These are phyloP conservation scores for Ctena decussata DNA, from an alignment of 2,888 invertebrate genomes.

Conservation along the genomic window DNA sequence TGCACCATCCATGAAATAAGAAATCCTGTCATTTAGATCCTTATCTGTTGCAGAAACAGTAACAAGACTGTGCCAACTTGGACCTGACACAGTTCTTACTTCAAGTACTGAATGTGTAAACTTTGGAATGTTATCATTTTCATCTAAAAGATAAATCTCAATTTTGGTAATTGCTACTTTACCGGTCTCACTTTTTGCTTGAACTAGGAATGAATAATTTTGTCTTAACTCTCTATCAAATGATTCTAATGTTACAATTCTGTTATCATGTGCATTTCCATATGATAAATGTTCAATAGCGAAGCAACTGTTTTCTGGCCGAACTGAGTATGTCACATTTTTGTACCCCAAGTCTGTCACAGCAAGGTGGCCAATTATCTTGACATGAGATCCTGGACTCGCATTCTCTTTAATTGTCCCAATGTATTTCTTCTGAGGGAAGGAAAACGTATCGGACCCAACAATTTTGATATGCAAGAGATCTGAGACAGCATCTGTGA, in stretches of 20 bases:
- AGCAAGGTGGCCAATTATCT: constrained; percentile 58
- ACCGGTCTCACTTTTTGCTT: constrained; percentile 57
- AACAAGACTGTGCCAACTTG: constrained; percentile 89
- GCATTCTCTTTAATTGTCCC: constrained; percentile 68
- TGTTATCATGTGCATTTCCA: constrained; percentile 48
- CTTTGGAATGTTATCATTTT: constrained; percentile 98
- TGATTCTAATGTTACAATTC: constrained; percentile 87
- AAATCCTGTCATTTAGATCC: constrained; percentile 61
- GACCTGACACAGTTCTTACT: constrained; percentile 98
- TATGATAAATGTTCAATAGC: constrained; percentile 39
- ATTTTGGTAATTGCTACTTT: constrained; percentile 44
- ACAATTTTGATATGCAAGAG: constrained; percentile 55
- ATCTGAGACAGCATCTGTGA: constrained; percentile 33
- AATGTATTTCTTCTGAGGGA: constrained; percentile 62
- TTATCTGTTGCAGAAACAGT: constrained; percentile 58
- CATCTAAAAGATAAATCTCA: constrained; percentile 90
- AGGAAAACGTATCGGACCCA: constrained; percentile 47
- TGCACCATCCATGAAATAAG: constrained; percentile 53
- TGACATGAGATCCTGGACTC: constrained; percentile 51
- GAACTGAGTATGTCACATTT: constrained; percentile 52
- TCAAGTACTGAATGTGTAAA: constrained; percentile 93
- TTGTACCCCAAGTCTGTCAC: constrained; percentile 21
- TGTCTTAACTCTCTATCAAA: constrained; percentile 93
- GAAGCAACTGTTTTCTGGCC: constrained; percentile 36
- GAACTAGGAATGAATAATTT: constrained; percentile 91